Evolutionary conservation across 2,888 invertebrate genomes (phyloP).

Genomic region (Eupithecia inturbata): DNA sequence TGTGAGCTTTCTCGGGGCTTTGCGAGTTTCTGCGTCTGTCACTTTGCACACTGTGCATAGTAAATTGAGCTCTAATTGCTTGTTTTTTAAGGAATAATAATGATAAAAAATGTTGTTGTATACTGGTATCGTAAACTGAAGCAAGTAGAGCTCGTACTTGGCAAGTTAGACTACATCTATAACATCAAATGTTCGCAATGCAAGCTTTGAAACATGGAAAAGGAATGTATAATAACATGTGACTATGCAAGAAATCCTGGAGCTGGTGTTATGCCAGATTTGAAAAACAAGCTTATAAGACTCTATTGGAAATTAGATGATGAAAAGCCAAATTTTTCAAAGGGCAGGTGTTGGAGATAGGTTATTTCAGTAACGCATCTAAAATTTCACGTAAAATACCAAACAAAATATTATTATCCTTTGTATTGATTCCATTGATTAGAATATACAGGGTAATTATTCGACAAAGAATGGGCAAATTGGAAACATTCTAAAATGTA

Average conservation of each 20-base stretch:
- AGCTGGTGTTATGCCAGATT: background rate
- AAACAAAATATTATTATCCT: no score
- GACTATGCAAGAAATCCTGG: background rate
- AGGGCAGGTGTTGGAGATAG: no score
- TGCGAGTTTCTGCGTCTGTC: slow-evolving; percentile 25
- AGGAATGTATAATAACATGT: background rate
- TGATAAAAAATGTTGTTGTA: background rate
- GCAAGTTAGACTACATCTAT: slow-evolving; percentile 9
- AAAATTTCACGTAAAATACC: no score
- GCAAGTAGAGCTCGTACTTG: slow-evolving; percentile 13
- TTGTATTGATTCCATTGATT: background rate
- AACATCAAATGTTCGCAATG: background rate
- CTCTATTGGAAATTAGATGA: background rate
- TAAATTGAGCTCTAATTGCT: background rate
- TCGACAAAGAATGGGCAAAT: no score
- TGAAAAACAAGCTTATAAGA: background rate
- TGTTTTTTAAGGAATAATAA: background rate
- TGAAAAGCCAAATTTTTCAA: background rate
- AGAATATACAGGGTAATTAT: no score
- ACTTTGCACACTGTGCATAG: background rate
- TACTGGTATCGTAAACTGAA: background rate
- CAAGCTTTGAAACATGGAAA: background rate
- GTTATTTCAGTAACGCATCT: no score
- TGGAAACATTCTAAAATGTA: background rate
- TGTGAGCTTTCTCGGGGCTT: slow-evolving; percentile 35